phyloP scores from a whole-genome alignment of 2,888 invertebrate species.

The Callyntrura guangdongensis region DNA sequence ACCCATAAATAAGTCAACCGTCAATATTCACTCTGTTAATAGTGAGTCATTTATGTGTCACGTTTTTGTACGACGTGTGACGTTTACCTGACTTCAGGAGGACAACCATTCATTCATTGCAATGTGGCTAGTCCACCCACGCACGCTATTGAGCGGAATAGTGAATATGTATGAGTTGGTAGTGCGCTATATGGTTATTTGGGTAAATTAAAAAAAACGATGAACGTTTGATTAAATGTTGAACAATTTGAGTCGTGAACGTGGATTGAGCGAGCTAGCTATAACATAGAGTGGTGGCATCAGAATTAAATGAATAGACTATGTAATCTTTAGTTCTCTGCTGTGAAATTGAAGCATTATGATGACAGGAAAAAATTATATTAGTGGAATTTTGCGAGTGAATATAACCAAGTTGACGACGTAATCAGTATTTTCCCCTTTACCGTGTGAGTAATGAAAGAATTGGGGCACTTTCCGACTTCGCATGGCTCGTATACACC shows the following conservation, averaged over 20 bases:
- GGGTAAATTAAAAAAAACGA: too few relatives aligned
- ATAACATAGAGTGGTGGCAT: too few relatives aligned
- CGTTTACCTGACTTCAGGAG: background rate
- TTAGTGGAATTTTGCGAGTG: too few relatives aligned
- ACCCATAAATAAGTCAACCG: background rate
- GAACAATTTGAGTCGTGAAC: too few relatives aligned
- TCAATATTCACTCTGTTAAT: background rate
- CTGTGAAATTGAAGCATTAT: too few relatives aligned
- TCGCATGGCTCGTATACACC: slow-evolving; percentile 35
- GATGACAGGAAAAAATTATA: too few relatives aligned
- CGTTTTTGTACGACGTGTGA: slow-evolving; percentile 24
- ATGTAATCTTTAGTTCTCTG: background rate
- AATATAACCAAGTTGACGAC: too few relatives aligned
- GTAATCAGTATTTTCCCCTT: too few relatives aligned
- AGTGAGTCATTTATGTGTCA: slow-evolving; percentile 50
- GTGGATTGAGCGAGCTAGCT: too few relatives aligned
- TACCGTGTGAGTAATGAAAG: slow-evolving; percentile 10
- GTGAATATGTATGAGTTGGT: slow-evolving; percentile 23
- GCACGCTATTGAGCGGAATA: background rate
- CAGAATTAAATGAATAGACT: too few relatives aligned
- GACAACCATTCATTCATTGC: background rate
- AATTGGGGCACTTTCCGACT: slow-evolving; percentile 41
- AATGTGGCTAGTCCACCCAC: slow-evolving; percentile 19
- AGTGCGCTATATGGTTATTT: background rate
- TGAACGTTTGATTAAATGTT: background rate